Evolutionary conservation across 1,140 invertebrate genomes (phyloP).

Genomic region (Epicauta chinensis): DNA sequence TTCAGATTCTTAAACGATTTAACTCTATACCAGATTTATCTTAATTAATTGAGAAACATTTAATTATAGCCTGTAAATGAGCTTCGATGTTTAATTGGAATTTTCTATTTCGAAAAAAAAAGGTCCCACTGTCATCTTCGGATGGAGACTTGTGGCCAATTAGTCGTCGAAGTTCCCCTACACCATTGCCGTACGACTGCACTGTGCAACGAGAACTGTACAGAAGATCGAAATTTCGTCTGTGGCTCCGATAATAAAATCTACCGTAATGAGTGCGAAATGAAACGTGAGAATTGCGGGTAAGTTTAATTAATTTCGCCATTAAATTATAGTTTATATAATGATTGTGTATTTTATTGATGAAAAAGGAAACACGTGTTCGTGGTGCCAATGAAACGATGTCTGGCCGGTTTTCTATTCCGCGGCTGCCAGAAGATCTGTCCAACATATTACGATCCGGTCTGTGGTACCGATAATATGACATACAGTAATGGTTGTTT

Average conservation of each 20-base stretch:
- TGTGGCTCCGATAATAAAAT: slow-evolving; percentile 89
- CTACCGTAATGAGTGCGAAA: slow-evolving; percentile 88
- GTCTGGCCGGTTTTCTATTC: slow-evolving; percentile 75
- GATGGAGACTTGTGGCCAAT: slow-evolving; percentile 74
- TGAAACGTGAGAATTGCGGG: slow-evolving; percentile 89
- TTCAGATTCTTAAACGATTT: too few relatives aligned
- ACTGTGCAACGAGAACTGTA: slow-evolving; percentile 69
- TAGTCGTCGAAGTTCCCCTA: slow-evolving; percentile 70
- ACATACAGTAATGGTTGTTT: slow-evolving; percentile 92
- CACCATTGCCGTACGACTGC: slow-evolving; percentile 78
- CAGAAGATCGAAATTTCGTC: slow-evolving; percentile 69
- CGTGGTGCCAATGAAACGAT: slow-evolving; percentile 78
- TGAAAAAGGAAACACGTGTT: slow-evolving; percentile 85
- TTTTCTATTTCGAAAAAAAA: too few relatives aligned
- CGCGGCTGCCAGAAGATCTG: slow-evolving; percentile 81
- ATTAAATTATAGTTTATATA: neutral
- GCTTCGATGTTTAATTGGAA: too few relatives aligned
- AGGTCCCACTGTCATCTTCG: slow-evolving; percentile 84
- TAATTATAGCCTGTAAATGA: slow-evolving; percentile 6
- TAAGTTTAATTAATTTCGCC: slow-evolving; percentile 43
- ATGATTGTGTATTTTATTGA: slow-evolving; percentile 34
- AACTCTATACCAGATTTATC: too few relatives aligned
- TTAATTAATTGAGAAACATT: neutral
- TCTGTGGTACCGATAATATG: slow-evolving; percentile 82
- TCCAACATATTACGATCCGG: slow-evolving; percentile 76